These are phyloP conservation scores for Tragelaphus imberbis DNA, from an alignment of 2,113 vertebrate genomes.

Conservation along the genomic window DNA sequence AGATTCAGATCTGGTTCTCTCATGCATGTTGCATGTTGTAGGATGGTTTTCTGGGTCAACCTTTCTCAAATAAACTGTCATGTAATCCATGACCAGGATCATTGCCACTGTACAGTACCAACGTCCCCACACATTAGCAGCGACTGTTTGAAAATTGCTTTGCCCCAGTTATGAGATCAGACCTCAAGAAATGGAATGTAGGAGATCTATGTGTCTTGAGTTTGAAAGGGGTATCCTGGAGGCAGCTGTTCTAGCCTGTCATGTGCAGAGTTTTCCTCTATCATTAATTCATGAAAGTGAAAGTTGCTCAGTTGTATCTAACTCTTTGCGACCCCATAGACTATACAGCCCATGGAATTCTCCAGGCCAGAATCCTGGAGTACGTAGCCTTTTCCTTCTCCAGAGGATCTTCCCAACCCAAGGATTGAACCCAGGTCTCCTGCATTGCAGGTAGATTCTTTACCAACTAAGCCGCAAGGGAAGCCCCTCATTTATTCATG, in stretches of 20 bases:
- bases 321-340: not conserved
- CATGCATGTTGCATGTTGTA: constrained; percentile 63
- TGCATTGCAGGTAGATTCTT: not conserved
- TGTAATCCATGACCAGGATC: constrained; percentile 26
- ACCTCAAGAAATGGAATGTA: not conserved
- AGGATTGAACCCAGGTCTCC: not conserved
- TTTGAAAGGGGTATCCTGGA: not conserved
- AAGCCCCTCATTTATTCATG: not conserved
- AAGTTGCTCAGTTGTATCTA: not conserved
- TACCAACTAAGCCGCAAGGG: not conserved
- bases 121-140: not conserved
- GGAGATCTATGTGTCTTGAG: not conserved
- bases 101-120: not conserved
- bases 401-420: not conserved
- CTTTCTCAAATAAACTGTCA: constrained; percentile 61
- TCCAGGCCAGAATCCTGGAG: not conserved
- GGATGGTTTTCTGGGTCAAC: constrained; percentile 64
- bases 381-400: not conserved
- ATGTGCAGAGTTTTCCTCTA: not conserved
- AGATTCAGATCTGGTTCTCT: constrained; percentile 51
- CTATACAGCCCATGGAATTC: not conserved
- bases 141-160: constrained; percentile 33
- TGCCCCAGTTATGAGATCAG: not conserved
- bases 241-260: not conserved
- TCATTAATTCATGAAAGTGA: not conserved